A percentile compares a stretch with the other conserved stretches of the same genome.
Evolutionary conservation across 1,140 invertebrate species (phyloP).

Genomic region (Lordiphosa clarofinis): DNA sequence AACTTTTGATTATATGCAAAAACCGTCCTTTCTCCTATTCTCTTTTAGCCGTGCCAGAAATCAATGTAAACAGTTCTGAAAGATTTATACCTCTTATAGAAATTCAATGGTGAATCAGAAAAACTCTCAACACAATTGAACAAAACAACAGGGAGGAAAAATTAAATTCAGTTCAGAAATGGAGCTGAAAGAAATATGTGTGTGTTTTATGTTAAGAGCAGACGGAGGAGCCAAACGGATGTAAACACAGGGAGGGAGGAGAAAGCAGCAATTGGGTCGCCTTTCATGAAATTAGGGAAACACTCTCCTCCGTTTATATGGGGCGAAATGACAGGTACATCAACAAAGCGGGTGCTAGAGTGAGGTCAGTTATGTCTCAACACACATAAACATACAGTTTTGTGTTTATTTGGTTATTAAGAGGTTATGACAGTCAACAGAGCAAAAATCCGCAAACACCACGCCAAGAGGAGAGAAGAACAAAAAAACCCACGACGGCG

Average conservation of each 20-base stretch:
- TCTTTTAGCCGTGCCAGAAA: slow-evolving; percentile 1
- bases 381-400: slow-evolving; percentile 22
- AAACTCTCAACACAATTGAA: too few relatives aligned
- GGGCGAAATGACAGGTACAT: slow-evolving; percentile 12
- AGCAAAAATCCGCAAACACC: slow-evolving; percentile 24
- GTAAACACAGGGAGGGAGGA: slow-evolving; percentile 13
- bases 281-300: slow-evolving; percentile 36
- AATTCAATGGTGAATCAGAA: not conserved
- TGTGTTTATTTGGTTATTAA: slow-evolving; percentile 35
- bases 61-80: slow-evolving; percentile 1
- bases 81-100: slow-evolving; percentile 2
- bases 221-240: slow-evolving; percentile 4
- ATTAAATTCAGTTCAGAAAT: slow-evolving; percentile 31
- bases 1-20: too few relatives aligned
- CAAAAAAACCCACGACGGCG: too few relatives aligned
- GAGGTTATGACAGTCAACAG: slow-evolving; percentile 18
- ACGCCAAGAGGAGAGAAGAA: not conserved
- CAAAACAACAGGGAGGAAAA: too few relatives aligned
- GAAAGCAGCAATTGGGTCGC: slow-evolving; percentile 9
- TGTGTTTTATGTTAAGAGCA: slow-evolving; percentile 27
- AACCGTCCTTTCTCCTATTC: too few relatives aligned
- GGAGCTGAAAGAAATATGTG: slow-evolving; percentile 63
- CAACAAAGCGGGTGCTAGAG: slow-evolving; percentile 18
- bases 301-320: not conserved
- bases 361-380: slow-evolving; percentile 55